Base-by-base conservation (phyloP, 2,888 invertebrate genomes). In the Gnatocerus cornutus region DNA sequence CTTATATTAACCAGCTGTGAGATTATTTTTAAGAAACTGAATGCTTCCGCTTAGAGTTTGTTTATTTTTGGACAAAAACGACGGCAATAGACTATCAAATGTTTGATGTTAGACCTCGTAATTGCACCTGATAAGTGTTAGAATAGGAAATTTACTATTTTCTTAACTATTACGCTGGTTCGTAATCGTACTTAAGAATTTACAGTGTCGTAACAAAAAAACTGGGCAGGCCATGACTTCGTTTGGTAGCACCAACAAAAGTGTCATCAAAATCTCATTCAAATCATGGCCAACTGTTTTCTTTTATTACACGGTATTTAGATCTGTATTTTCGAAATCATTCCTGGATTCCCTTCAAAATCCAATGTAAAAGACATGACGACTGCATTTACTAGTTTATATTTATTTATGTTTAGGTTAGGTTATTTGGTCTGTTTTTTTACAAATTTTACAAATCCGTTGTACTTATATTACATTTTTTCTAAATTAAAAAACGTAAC, bases 81-180 rank as follows among this genome's bases (percentile, higher is more conserved):
- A 46, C 16, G 16, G 46, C 46, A 46, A 46, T 46, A 46, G 16
- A 37, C 21, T 1, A 21, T 21, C 21, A 4, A 21, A 4, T 3
- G n/a, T 48, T 14, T 16, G 33, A 29, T 14, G 21, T 16, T 16
- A 55, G 27, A 39, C n/a, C n/a, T n/a, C n/a, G n/a, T n/a, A n/a
- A 37, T 10, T 27, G 59, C 61, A 63, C 53, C 21, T 64, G 64
- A n/a, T n/a, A 21, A 21, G 21, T 21, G 21, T 29, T 39, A 16
- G 33, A 55, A 33, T 43, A 10, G 33, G 29, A 21, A 59, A n/a
- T 8, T 30, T 29, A 14, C 16, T 64, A 67, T 67, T 71, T 73
- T 71, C 73, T 73, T 73, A 52, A 68, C 41, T 59, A 68, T 71
- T 71, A 73, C 66, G 73, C 73, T 68, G 71, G 70, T 59, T 63